Conservation (phyloP, 2,888 invertebrate species). For the Melanophora roralis region DNA sequence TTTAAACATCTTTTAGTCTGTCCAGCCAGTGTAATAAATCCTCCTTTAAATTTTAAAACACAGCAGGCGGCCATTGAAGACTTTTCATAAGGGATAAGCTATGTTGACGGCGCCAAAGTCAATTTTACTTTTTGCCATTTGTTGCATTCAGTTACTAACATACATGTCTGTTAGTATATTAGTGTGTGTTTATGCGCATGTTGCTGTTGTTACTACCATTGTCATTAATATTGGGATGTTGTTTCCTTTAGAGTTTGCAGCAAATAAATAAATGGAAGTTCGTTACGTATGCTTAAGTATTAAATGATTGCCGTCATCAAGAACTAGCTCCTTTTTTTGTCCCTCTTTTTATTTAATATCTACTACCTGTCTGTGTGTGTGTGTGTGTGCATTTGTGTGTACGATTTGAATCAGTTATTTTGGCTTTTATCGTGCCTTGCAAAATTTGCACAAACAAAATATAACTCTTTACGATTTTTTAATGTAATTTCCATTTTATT, state of each 20-base stretch:
- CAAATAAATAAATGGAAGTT: background rate
- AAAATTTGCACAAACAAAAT: background rate
- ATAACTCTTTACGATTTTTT: conserved; percentile 55
- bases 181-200: no score
- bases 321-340: background rate
- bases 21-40: conserved; percentile 52
- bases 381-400: background rate
- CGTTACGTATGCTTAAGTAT: conserved; percentile 37
- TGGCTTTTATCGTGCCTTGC: conserved; percentile 6
- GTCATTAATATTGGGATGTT: background rate
- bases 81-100: conserved; percentile 45
- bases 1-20: conserved; percentile 42
- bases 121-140: conserved; percentile 6
- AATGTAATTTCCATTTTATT: conserved; percentile 57
- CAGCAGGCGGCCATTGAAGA: conserved; percentile 44
- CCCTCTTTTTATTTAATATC: background rate
- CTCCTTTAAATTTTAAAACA: conserved; percentile 43
- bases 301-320: conserved; percentile 47
- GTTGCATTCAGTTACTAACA: background rate
- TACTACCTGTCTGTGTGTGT: background rate
- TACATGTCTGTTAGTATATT: background rate
- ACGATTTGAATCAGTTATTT: background rate
- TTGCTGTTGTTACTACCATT: background rate
- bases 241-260: background rate
- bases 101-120: conserved; percentile 57